Evolutionary conservation across 2,888 invertebrate genomes (phyloP).

Genomic region (Drosophila nigritarsus): DNA sequence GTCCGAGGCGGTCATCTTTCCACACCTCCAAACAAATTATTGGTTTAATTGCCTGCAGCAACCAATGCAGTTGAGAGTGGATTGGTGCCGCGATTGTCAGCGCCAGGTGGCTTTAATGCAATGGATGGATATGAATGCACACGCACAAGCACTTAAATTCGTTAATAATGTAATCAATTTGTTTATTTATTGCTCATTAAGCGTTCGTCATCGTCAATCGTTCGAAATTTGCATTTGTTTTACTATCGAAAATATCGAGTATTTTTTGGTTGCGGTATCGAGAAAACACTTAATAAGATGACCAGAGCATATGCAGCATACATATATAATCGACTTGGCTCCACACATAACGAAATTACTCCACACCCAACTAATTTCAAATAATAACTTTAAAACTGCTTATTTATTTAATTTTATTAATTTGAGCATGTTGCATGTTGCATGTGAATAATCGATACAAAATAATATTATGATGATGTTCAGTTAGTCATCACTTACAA

Average conservation of each 20-base stretch:
- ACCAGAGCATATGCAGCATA: not conserved
- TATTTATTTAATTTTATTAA: not conserved
- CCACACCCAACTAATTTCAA: not conserved
- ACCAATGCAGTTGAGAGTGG: slow-evolving; percentile 20
- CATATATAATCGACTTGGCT: slow-evolving; percentile 4
- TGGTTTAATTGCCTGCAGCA: slow-evolving; percentile 20
- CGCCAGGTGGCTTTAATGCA: slow-evolving; percentile 25
- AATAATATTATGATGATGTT: not conserved
- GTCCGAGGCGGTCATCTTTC: slow-evolving; percentile 77
- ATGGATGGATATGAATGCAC: slow-evolving; percentile 7
- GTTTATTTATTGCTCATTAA: slow-evolving; percentile 49
- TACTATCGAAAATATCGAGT: slow-evolving; percentile 60
- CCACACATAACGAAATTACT: slow-evolving; percentile 16
- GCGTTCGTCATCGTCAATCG: slow-evolving; percentile 61
- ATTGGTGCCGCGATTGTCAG: slow-evolving; percentile 9
- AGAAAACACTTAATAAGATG: slow-evolving; percentile 2
- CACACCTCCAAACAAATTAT: slow-evolving; percentile 19
- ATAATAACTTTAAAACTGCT: not conserved
- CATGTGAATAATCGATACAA: not conserved
- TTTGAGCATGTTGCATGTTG: not conserved
- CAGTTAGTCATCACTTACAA: not conserved
- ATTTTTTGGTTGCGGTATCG: slow-evolving; percentile 11
- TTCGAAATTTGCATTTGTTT: slow-evolving; percentile 57
- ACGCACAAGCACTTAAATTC: slow-evolving; percentile 11
- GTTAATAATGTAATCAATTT: slow-evolving; percentile 36